A percentile compares a stretch with the other conserved stretches of the same genome.
These are phyloP conservation scores for Megaceryle torquata DNA, from an alignment of 2,113 vertebrate genomes.

Conservation along the genomic window DNA sequence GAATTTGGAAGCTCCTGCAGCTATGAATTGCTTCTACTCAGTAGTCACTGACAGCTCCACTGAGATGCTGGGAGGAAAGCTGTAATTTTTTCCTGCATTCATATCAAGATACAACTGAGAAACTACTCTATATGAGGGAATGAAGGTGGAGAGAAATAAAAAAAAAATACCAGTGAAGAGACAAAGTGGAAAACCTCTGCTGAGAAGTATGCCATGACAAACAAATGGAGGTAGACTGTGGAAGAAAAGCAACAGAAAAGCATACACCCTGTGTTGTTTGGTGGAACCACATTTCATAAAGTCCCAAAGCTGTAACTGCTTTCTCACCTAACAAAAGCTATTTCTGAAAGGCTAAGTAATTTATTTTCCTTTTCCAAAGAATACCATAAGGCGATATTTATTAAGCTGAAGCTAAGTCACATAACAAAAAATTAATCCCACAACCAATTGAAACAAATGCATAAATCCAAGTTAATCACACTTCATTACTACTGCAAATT, in stretches of 20 bases:
- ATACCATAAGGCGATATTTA: background rate
- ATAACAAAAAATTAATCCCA: background rate
- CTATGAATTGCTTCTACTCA: background rate
- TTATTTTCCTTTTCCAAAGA: background rate
- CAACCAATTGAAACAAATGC: background rate
- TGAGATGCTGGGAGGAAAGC: background rate
- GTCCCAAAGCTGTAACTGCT: background rate
- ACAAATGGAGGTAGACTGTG: background rate
- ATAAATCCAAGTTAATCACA: background rate
- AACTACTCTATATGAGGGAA: background rate
- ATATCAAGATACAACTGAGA: background rate
- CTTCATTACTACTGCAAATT: background rate
- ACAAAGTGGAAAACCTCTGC: background rate
- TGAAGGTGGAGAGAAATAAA: background rate
- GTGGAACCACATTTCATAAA: background rate
- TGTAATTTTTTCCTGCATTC: background rate
- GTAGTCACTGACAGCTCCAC: background rate
- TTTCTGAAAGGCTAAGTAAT: slow-evolving; percentile 21
- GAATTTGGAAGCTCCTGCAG: background rate
- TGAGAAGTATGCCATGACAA: background rate
- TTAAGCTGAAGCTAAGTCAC: background rate
- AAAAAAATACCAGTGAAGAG: background rate
- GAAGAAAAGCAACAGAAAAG: background rate
- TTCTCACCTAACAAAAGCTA: background rate
- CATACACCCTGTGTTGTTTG: background rate